Conservation (phyloP, 2,797 vertebrate species). For the Melanotaenia pygmaea region DNA sequence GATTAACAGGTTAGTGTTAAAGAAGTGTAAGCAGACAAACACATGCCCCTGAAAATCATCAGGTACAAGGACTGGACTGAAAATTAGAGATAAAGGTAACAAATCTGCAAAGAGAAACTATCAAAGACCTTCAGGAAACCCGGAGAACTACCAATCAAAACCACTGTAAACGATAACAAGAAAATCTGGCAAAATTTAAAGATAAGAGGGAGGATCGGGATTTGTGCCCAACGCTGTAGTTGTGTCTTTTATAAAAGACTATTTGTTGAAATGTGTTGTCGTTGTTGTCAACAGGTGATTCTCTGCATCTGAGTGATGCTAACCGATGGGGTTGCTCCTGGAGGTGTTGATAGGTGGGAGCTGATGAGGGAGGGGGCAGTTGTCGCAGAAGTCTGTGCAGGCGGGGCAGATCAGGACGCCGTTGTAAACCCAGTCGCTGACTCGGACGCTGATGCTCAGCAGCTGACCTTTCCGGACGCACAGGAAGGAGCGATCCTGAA, state of each 20-base stretch:
- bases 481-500: conserved; percentile 86
- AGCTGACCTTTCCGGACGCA: conserved; percentile 89
- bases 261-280: neutral
- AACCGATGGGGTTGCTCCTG: conserved; percentile 86
- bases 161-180: no score
- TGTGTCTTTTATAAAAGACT: no score
- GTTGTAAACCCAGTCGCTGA: conserved; percentile 89
- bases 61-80: neutral
- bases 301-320: conserved; percentile 20
- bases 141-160: neutral
- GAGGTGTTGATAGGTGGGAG: conserved; percentile 85
- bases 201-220: neutral
- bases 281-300: neutral
- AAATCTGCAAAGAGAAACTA: neutral
- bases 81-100: neutral
- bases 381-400: conserved; percentile 89
- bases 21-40: no score
- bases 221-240: no score
- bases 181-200: neutral
- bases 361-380: conserved; percentile 88
- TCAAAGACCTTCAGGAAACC: neutral
- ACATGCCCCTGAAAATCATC: no score
- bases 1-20: no score
- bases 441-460: conserved; percentile 86
- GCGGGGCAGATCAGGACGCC: conserved; percentile 92